A percentile compares a stretch with the other conserved stretches of the same genome.
These are phyloP conservation scores for Tringa solitaria DNA, from an alignment of 2,113 vertebrate species.

Conservation along the genomic window DNA sequence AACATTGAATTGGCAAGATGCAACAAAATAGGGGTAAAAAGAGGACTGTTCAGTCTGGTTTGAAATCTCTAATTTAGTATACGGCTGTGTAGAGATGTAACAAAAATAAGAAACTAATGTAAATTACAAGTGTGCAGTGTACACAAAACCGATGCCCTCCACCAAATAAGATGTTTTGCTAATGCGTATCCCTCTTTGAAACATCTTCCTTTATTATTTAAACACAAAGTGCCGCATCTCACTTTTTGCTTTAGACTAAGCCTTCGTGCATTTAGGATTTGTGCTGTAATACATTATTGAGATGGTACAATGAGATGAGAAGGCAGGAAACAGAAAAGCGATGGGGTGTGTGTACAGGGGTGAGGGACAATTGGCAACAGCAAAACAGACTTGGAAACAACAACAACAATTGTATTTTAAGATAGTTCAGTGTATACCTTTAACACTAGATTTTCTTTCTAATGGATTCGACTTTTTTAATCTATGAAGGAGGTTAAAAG, in stretches of 20 bases:
- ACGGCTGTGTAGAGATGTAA: neutral
- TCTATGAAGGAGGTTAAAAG: conserved; percentile 47
- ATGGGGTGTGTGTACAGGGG: neutral
- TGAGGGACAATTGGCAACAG: neutral
- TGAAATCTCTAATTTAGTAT: conserved; percentile 64
- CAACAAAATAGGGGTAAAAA: conserved; percentile 64
- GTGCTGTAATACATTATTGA: neutral
- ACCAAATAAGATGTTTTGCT: conserved; percentile 19
- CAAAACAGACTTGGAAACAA: neutral
- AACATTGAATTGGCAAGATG: conserved; percentile 68
- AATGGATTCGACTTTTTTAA: conserved; percentile 7
- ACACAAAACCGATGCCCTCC: neutral
- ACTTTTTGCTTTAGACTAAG: neutral
- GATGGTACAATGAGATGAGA: neutral
- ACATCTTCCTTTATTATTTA: neutral
- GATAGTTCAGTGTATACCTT: neutral
- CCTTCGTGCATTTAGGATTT: neutral
- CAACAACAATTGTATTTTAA: neutral
- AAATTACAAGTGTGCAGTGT: conserved; percentile 24
- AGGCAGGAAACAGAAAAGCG: neutral
- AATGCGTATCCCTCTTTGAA: neutral
- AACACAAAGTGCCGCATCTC: neutral
- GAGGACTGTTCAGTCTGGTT: conserved; percentile 66
- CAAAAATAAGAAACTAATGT: conserved; percentile 26
- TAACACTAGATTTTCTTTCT: neutral